Base-by-base conservation (phyloP, 2,888 invertebrate species). In the Candidula unifasciata region DNA sequence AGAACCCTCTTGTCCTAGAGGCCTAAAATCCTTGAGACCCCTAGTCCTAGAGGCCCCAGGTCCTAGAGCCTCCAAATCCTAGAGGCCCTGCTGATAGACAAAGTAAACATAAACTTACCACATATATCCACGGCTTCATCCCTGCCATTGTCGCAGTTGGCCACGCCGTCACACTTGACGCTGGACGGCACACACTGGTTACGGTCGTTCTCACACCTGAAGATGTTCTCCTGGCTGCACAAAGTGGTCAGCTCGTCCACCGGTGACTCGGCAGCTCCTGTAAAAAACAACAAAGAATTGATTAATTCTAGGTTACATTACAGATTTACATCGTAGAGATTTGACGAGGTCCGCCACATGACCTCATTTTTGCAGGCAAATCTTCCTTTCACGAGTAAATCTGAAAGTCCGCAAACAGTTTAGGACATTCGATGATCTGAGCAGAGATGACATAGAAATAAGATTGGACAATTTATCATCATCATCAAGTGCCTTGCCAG, bases 121-220 rank as follows among this genome's bases (percentile, higher is more conserved):
- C 92, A 92, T 8, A 86, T 87, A 30, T 86, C 83, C 3, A 91
- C 90, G 73, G 90, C 90, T 84, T 92, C 92, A 85, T 92, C 92
- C 2, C 85, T 69, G 0, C 91, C 92, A 64, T 89, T 90, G 3
- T 86, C 86, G 80, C 92, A 92, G 76, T 92, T 90, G 54, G 88
- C 90, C 74, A 92, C 85, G 0, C 91, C 91, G 83, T 92, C 90
- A 85, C 92, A 92, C 13, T 80, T 88, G 24, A 86, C 83, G 0
- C 82, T 73, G 10, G 69, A 64, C 0, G 85, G 79, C 8, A 92
- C 87, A 85, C 91, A 91, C 78, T 90, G 89, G 16, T 84, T 66
- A 3, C 86, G 85, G 13, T 85, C 86, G 0, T 87, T 84, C 54
- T 89, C 86, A 84, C 91, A 91, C n/a, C 66, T 73, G 79, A 91